Evolutionary conservation across 2,797 vertebrate genomes (phyloP).

Genomic region (Coreius guichenoti): DNA sequence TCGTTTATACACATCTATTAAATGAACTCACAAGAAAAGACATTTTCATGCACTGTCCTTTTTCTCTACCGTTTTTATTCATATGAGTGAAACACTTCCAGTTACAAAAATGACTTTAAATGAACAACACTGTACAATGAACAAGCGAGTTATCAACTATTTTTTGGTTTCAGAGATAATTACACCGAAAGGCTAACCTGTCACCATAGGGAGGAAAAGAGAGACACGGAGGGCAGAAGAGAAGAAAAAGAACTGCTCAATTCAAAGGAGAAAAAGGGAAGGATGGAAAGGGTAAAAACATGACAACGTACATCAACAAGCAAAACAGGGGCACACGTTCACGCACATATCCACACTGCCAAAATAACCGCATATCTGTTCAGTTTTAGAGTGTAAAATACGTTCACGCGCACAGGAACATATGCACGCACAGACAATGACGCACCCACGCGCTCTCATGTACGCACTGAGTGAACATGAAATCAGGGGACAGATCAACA

Average conservation of each 20-base stretch:
- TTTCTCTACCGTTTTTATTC: constrained; percentile 82
- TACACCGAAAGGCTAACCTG: constrained; percentile 85
- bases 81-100: constrained; percentile 87
- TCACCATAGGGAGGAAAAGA: constrained; percentile 76
- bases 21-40: background rate
- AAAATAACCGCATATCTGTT: constrained; percentile 21
- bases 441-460: constrained; percentile 41
- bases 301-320: constrained; percentile 40
- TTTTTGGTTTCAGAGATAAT: constrained; percentile 83
- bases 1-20: background rate
- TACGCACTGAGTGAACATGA: constrained; percentile 39
- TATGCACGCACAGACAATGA: constrained; percentile 28
- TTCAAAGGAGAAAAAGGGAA: constrained; percentile 58
- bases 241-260: constrained; percentile 57
- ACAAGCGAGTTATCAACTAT: constrained; percentile 81
- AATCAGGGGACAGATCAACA: constrained; percentile 54
- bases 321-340: constrained; percentile 40
- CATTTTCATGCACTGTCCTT: constrained; percentile 26
- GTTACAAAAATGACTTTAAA: constrained; percentile 90
- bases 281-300: constrained; percentile 63
- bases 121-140: constrained; percentile 88
- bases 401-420: constrained; percentile 28
- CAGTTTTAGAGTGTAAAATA: constrained; percentile 25
- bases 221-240: constrained; percentile 46
- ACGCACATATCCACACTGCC: constrained; percentile 32